These are phyloP conservation scores for Nymphalis c-album DNA, from an alignment of 2,888 invertebrate genomes.

Conservation along the genomic window DNA sequence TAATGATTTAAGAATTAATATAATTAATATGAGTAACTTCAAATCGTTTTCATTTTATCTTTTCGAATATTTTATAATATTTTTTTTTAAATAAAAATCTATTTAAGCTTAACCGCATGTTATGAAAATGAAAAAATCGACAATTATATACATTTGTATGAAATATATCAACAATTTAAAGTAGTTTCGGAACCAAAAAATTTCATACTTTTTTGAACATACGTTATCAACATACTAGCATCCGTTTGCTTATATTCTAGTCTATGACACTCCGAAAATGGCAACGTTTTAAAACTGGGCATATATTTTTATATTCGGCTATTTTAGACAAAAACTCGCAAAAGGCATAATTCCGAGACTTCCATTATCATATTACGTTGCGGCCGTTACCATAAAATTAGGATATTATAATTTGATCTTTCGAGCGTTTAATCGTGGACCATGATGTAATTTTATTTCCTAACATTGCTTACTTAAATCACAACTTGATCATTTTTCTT, in stretches of 20 bases:
- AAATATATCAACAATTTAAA: too few species aligned
- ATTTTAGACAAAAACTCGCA: slow-evolving; percentile 21
- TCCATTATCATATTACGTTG: slow-evolving; percentile 38
- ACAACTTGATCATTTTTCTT: background rate
- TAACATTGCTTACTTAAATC: background rate
- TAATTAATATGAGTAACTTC: too few species aligned
- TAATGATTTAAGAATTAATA: too few species aligned
- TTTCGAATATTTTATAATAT: too few species aligned
- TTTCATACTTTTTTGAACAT: background rate
- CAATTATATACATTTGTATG: too few species aligned
- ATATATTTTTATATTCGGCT: slow-evolving; percentile 14
- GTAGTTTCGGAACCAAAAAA: too few species aligned
- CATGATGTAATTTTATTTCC: slow-evolving; percentile 34
- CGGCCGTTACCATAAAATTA: slow-evolving; percentile 41
- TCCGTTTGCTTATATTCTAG: too few species aligned
- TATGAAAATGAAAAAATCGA: too few species aligned
- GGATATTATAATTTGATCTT: slow-evolving; percentile 40
- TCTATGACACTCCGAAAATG: background rate
- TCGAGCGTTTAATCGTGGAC: slow-evolving; percentile 31
- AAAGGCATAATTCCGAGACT: slow-evolving; percentile 29
- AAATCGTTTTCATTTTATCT: too few species aligned
- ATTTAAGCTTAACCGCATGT: too few species aligned
- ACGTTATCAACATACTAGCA: background rate
- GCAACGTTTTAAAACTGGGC: slow-evolving; percentile 1
- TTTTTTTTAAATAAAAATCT: too few species aligned